Evolutionary conservation across 1,140 invertebrate species (phyloP).

Genomic region (Helicoverpa zea): DNA sequence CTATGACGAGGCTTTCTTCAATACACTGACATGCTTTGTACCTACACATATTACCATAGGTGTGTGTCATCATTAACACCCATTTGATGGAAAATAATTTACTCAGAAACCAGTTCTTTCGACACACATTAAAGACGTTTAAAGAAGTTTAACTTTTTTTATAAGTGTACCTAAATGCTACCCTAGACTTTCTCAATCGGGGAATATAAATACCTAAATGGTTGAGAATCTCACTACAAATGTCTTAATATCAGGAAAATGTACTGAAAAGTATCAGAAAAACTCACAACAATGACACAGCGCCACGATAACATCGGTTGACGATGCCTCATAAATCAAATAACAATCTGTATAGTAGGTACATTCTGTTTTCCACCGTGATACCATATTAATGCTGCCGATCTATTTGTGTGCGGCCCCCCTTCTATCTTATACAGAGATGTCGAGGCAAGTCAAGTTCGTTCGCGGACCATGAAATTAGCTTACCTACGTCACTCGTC

Average conservation of each 20-base stretch:
- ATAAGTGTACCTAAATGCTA: too few species aligned
- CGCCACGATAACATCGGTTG: too few species aligned
- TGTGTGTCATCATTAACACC: constrained; percentile 44
- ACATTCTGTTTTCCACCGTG: background rate
- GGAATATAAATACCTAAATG: too few species aligned
- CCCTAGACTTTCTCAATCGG: too few species aligned
- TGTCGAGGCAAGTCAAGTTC: constrained; percentile 18
- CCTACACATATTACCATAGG: constrained; percentile 12
- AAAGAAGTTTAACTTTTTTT: too few species aligned
- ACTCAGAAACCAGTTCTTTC: background rate
- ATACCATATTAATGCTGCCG: background rate
- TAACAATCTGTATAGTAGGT: background rate
- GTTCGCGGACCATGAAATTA: constrained; percentile 12
- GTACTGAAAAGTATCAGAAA: too few species aligned
- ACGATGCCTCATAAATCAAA: background rate
- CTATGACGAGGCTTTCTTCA: constrained; percentile 47
- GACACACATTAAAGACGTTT: too few species aligned
- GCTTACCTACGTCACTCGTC: constrained; percentile 58
- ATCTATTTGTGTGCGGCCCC: constrained; percentile 1
- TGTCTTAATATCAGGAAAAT: too few species aligned
- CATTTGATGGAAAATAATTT: constrained; percentile 41
- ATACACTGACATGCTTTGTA: constrained; percentile 19
- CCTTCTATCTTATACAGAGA: background rate
- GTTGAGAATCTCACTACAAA: too few species aligned
- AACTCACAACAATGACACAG: too few species aligned